Percentiles rank a stretch among this genome's conserved stretches.
Conservation (phyloP, 2,888 invertebrate genomes). For the Drosophila villosipedis region DNA sequence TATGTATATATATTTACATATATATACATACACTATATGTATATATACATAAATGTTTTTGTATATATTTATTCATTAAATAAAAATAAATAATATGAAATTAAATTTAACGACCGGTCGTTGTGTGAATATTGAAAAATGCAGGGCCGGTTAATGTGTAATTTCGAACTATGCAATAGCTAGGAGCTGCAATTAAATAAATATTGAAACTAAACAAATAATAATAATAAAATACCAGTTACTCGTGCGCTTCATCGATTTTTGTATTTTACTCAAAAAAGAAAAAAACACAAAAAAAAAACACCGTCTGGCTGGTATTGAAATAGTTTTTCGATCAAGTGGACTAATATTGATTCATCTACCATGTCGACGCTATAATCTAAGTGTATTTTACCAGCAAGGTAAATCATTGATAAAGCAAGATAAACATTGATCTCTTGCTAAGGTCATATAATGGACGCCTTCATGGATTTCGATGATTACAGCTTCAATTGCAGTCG, state of each 20-base stretch:
- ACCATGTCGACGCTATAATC: constrained; percentile 3
- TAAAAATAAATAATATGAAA: constrained; percentile 6
- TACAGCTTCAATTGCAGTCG: constrained; percentile 32
- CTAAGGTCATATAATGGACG: constrained; percentile 29
- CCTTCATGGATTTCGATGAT: constrained; percentile 31
- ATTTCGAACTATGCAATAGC: constrained; percentile 1
- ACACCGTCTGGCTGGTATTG: neutral
- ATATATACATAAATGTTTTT: constrained; percentile 5
- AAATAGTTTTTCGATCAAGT: constrained; percentile 10
- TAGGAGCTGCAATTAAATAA: neutral
- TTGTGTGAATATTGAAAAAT: constrained; percentile 8
- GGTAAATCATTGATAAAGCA: constrained; percentile 10
- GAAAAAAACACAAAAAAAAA: constrained; percentile 2
- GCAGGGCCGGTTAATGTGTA: constrained; percentile 5
- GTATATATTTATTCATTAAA: neutral
- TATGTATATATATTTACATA: neutral
- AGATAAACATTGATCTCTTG: neutral
- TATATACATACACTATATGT: constrained; percentile 1
- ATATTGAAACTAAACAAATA: constrained; percentile 5
- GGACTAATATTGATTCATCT: constrained; percentile 6
- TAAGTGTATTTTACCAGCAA: constrained; percentile 8
- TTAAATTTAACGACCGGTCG: constrained; percentile 5
- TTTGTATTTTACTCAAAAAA: neutral
- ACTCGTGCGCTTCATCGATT: constrained; percentile 6
- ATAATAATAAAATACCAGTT: constrained; percentile 5